Evolutionary conservation across 1,140 invertebrate genomes (phyloP), one percentile per base, ranked within the genome.

Genomic region (Zaprionus kolodkinae): DNA sequence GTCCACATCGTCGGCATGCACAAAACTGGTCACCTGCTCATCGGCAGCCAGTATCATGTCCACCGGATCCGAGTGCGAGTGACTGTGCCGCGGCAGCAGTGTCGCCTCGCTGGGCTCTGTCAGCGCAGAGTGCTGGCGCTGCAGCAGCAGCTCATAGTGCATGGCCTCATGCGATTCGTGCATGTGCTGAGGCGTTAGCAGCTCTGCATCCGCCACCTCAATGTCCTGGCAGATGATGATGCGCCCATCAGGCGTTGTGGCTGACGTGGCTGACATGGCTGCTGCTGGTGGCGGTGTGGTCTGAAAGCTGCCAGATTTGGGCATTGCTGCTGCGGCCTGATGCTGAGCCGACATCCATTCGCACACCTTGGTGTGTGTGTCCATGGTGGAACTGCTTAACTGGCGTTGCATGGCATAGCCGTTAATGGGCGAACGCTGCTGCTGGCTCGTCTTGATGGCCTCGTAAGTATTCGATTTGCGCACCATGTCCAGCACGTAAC

Each of bases 321-420:
- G 70, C 17, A 74, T 63, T 66, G 21, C n/a, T 78, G 60, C 7
- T 0, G 38, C n/a, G 81, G 45, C 91, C 90, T 96, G 95, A 93
- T 96, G 96, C 74, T 83, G 79, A 0, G 72, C 96, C 94, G 96
- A 95, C 76, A 97, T 97, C 96, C 96, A 97, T 65, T 97, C 96
- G 64, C 95, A 94, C 3, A 97, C 96, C 93, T 97, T 97, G 11
- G 96, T 96, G 81, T 97, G 96, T 0, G 96, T 96, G 86, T 97
- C 96, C 70, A 97, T 95, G 0, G 96, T 97, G 55, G 96, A 97
- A 11, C 94, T 95, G 1, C 96, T 97, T 78, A 96, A 94, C 81
- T 96, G 95, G 40, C 96, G 92, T 13, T 95, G 94, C 10, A 96
- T 92, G 91, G 95, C 95, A 75, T 95, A 95, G 48, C 94, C 91